Percentiles rank a stretch among this genome's conserved stretches.
Evolutionary conservation across 1,140 invertebrate species (phyloP).

Genomic region (Bombus haemorrhoidalis): DNA sequence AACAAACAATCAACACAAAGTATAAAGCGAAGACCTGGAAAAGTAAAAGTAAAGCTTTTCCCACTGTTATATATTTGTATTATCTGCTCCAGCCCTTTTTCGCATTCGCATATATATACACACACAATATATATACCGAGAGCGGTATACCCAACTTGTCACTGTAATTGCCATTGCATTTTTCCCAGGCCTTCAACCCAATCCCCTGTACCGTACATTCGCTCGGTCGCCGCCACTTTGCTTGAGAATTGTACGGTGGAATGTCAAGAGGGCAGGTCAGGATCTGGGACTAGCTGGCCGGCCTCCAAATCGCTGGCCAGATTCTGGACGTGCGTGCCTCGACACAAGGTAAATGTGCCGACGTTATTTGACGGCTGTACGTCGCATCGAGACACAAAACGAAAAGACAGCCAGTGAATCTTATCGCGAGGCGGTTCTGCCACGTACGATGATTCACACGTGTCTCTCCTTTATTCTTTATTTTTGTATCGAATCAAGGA

Average conservation of each 20-base stretch:
- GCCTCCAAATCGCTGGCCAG: slow-evolving; percentile 64
- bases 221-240: background rate
- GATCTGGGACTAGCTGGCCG: slow-evolving; percentile 57
- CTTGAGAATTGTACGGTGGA: slow-evolving; percentile 31
- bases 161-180: slow-evolving; percentile 21
- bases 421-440: background rate
- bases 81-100: background rate
- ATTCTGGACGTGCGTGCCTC: slow-evolving; percentile 53
- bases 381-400: background rate
- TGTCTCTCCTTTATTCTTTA: background rate
- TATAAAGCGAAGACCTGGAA: background rate
- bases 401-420: background rate
- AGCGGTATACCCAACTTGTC: background rate
- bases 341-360: slow-evolving; percentile 56
- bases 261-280: slow-evolving; percentile 53
- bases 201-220: background rate
- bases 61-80: background rate
- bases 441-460: slow-evolving; percentile 11
- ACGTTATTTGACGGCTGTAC: slow-evolving; percentile 11
- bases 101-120: too few relatives aligned
- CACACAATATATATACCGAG: too few relatives aligned
- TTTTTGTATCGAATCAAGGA: background rate
- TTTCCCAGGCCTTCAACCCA: slow-evolving; percentile 11
- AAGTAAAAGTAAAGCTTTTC: background rate
- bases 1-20: background rate